phyloP scores from a whole-genome alignment of 2,797 vertebrate genomes.

The Bradypodion pumilum region DNA sequence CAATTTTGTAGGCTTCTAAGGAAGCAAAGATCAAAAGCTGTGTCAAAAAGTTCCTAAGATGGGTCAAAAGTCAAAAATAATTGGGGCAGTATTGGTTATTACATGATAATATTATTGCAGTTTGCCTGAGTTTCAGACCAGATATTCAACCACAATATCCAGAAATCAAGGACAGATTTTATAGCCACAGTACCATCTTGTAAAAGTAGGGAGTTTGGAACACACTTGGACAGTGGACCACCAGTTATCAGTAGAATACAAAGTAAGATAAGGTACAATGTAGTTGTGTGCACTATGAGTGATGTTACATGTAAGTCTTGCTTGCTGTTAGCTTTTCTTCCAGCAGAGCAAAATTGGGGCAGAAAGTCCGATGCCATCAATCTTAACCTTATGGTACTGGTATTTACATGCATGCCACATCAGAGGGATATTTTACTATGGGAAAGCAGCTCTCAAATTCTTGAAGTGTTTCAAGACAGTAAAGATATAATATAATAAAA shows the following conservation, averaged over 20 bases:
- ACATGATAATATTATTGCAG: neutral
- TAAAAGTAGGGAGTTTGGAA: neutral
- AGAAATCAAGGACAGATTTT: neutral
- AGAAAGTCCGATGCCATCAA: neutral
- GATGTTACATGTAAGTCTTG: neutral
- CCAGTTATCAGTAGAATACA: neutral
- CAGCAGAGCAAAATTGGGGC: neutral
- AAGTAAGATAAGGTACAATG: neutral
- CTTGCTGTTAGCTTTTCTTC: neutral
- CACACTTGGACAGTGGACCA: neutral
- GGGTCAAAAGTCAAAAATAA: too few relatives aligned
- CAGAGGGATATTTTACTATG: neutral
- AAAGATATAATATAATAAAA: neutral
- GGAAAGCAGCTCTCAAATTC: neutral
- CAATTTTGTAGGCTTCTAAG: too few relatives aligned
- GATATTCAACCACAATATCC: neutral
- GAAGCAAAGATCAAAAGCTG: too few relatives aligned
- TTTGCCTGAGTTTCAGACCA: neutral
- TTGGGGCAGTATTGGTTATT: too few relatives aligned
- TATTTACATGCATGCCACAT: neutral
- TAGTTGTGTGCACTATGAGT: neutral
- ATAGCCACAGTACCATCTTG: neutral
- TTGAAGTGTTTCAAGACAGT: neutral
- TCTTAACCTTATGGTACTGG: neutral
- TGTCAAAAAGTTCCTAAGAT: too few relatives aligned